A percentile compares a stretch with the other conserved stretches of the same genome.
Evolutionary conservation across 2,797 vertebrate species (phyloP).

Genomic region (Malurus leucopterus): DNA sequence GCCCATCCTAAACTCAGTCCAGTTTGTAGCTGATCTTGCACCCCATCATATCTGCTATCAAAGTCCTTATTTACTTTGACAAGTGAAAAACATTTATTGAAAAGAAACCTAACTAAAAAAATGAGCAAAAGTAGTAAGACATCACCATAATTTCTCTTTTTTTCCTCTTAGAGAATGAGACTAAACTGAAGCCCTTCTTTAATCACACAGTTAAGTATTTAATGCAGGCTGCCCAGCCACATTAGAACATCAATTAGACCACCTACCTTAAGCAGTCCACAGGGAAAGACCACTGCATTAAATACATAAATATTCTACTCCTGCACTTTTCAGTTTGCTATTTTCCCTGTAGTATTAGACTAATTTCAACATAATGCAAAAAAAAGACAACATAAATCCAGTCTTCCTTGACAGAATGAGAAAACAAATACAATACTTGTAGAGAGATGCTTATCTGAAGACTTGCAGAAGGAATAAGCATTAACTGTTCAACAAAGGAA

Average conservation of each 20-base stretch:
- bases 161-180: neutral
- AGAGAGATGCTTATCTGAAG: neutral
- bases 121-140: neutral
- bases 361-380: neutral
- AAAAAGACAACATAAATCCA: neutral
- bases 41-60: neutral
- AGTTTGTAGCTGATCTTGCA: neutral
- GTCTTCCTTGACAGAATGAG: neutral
- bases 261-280: neutral
- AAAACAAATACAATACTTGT: neutral
- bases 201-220: neutral
- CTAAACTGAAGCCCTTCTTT: neutral
- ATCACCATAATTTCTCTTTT: fast-evolving
- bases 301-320: neutral
- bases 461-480: neutral
- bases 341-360: neutral
- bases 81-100: neutral
- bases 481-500: neutral
- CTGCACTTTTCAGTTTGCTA: neutral
- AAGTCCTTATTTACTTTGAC: neutral
- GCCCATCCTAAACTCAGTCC: neutral
- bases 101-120: neutral
- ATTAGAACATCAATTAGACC: neutral
- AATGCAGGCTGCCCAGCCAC: neutral
- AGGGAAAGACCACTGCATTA: neutral